Conservation (phyloP, 2,888 invertebrate species). For the Poecilus cupreus region DNA sequence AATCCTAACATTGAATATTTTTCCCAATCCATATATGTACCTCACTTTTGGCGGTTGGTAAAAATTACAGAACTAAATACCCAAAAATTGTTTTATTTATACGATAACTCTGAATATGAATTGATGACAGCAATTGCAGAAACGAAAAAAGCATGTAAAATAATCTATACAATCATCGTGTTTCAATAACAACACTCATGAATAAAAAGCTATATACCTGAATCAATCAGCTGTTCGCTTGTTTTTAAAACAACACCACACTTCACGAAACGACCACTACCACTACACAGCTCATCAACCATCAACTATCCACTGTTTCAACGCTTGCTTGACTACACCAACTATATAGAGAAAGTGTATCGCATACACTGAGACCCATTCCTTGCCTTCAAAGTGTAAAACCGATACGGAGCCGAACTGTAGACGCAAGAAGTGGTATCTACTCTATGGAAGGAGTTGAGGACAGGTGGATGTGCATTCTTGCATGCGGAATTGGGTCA, state of each 20-base stretch:
- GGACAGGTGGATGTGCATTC: constrained; percentile 10
- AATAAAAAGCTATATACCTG: too few species aligned
- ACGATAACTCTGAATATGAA: too few species aligned
- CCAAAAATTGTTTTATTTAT: too few species aligned
- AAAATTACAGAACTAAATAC: too few species aligned
- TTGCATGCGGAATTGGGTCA: constrained; percentile 10
- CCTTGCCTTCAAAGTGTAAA: background rate
- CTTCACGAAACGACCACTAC: constrained; percentile 1
- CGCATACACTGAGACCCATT: background rate
- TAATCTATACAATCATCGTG: too few species aligned
- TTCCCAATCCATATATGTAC: too few species aligned
- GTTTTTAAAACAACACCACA: background rate
- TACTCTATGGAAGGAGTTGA: background rate
- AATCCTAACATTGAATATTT: too few species aligned
- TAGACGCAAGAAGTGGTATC: background rate
- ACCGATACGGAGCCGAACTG: background rate
- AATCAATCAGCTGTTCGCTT: too few species aligned
- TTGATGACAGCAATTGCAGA: too few species aligned
- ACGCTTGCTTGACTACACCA: background rate
- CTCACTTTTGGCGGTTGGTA: too few species aligned
- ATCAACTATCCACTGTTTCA: background rate
- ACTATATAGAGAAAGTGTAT: constrained; percentile 42
- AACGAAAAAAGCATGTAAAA: too few species aligned
- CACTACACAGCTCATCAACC: background rate
- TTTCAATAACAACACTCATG: too few species aligned